These are phyloP conservation scores for Steinernema scapterisci DNA, from an alignment of 2,888 invertebrate genomes.

Conservation along the genomic window DNA sequence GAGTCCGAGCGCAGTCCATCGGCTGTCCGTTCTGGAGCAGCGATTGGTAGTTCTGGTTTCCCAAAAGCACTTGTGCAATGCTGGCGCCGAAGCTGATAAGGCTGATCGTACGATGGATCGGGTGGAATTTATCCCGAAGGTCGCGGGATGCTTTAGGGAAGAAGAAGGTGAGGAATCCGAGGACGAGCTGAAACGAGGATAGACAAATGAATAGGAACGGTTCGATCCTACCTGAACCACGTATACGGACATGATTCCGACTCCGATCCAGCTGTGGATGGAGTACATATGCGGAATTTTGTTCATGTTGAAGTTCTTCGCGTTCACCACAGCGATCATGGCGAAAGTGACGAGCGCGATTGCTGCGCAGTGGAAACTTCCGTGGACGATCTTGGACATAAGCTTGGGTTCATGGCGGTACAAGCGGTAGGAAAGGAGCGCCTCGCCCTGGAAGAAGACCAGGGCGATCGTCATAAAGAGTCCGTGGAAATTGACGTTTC, in stretches of 20 bases:
- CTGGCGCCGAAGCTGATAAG: conserved; percentile 37
- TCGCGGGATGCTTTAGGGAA: conserved; percentile 47
- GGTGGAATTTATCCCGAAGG: conserved; percentile 46
- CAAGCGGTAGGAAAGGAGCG: conserved; percentile 55
- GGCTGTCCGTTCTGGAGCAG: conserved; percentile 25
- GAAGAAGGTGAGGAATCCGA: conserved; percentile 51
- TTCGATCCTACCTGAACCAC: conserved; percentile 53
- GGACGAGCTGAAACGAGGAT: conserved; percentile 46
- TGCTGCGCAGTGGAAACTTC: conserved; percentile 47
- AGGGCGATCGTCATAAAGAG: conserved; percentile 52
- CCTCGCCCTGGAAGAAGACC: conserved; percentile 62
- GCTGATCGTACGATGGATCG: conserved; percentile 50
- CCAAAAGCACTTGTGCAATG: conserved; percentile 40
- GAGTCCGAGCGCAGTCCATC: conserved; percentile 42
- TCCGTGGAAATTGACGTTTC: conserved; percentile 41
- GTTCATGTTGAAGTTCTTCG: conserved; percentile 14
- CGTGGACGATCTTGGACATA: conserved; percentile 54
- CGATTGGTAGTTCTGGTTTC: conserved; percentile 34
- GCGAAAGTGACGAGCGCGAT: conserved; percentile 47
- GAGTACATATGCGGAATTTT: conserved; percentile 44
- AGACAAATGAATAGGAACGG: too few species aligned
- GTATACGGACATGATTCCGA: conserved; percentile 50
- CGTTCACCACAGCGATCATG: conserved; percentile 44
- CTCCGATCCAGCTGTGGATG: conserved; percentile 58
- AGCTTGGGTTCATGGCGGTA: conserved; percentile 53